Evolutionary conservation across 2,797 vertebrate genomes (phyloP).

Genomic region (Macropodus opercularis): DNA sequence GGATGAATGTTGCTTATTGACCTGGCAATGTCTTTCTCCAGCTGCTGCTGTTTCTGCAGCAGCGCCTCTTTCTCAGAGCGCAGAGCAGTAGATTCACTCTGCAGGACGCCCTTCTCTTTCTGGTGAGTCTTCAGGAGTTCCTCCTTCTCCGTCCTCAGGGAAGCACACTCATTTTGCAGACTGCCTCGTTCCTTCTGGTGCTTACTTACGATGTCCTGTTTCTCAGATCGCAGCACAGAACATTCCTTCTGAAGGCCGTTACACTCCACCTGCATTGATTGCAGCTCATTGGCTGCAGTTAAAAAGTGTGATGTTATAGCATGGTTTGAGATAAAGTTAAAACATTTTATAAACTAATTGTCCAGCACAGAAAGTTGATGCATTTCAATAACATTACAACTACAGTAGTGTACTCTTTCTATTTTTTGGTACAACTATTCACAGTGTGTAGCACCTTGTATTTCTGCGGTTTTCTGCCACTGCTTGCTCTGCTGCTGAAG

Average conservation of each 20-base stretch:
- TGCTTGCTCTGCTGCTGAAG: conserved; percentile 91
- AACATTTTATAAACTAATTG: background rate
- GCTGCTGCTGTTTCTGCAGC: conserved; percentile 86
- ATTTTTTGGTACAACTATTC: background rate
- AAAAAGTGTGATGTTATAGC: conserved; percentile 18
- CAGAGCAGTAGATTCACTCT: conserved; percentile 84
- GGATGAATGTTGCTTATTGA: conserved; percentile 66
- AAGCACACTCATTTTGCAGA: conserved; percentile 86
- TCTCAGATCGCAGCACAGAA: conserved; percentile 75
- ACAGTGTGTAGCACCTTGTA: conserved; percentile 83
- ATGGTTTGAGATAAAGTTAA: background rate
- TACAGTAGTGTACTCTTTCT: background rate
- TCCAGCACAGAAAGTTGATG: background rate
- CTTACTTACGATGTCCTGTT: conserved; percentile 85
- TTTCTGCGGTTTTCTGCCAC: conserved; percentile 87
- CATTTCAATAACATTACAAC: background rate
- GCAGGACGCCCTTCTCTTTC: conserved; percentile 87
- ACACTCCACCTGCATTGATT: conserved; percentile 89
- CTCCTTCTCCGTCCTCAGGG: conserved; percentile 84
- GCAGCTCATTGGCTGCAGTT: conserved; percentile 85
- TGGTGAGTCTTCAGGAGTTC: conserved; percentile 86
- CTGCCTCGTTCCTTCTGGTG: conserved; percentile 88
- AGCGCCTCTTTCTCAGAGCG: conserved; percentile 81
- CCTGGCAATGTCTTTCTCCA: conserved; percentile 92
- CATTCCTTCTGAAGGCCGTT: conserved; percentile 79